Conservation (phyloP, 2,113 vertebrate genomes). For the Crocuta crocuta region DNA sequence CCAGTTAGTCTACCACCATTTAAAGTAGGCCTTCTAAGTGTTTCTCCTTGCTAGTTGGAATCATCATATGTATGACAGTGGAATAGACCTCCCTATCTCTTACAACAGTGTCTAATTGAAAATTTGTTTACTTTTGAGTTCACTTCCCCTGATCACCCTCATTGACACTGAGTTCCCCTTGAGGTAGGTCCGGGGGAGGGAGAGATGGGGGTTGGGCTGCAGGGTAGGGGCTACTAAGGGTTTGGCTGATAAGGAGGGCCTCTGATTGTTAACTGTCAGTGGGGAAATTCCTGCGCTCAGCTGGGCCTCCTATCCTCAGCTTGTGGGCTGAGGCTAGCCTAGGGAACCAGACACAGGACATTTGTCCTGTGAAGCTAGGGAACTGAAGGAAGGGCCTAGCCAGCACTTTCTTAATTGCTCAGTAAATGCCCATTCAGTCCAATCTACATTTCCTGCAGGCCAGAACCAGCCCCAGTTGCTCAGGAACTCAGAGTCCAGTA, state of each 20-base stretch:
- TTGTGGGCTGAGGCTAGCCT: background rate
- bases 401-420: background rate
- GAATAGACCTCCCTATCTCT: fast-evolving
- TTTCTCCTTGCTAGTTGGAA: background rate
- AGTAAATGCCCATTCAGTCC: fast-evolving
- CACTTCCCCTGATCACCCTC: background rate
- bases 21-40: background rate
- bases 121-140: background rate
- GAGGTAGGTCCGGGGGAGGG: background rate
- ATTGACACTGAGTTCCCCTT: background rate
- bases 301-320: background rate
- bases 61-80: background rate
- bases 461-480: background rate
- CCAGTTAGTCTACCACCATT: background rate
- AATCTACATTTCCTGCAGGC: background rate
- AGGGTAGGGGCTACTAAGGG: fast-evolving
- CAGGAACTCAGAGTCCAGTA: background rate
- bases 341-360: background rate
- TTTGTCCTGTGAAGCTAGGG: background rate
- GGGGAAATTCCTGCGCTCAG: fast-evolving
- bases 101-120: background rate
- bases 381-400: background rate
- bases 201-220: background rate
- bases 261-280: background rate
- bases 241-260: background rate